Evolutionary conservation across 2,797 vertebrate genomes (phyloP), one percentile per base, ranked within the genome.

Genomic region (Steatocranus sp.): DNA sequence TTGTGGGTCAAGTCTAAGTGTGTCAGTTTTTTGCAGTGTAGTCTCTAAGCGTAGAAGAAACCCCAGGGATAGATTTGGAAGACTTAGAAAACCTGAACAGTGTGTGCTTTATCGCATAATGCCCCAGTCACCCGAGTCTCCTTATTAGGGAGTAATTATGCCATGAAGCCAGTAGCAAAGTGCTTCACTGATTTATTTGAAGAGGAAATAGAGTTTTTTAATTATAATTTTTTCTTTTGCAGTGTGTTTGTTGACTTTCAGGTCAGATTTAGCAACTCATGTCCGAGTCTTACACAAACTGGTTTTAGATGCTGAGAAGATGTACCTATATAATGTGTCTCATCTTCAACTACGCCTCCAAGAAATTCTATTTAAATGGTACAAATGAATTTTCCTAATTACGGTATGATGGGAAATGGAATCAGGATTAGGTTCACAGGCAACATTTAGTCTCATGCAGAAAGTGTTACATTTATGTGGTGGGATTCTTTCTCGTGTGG

Each of bases 91-190:
- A 70, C 25, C 66, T 11, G 17, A 48, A 73, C 25, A 48, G 41
- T 30, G 10, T 48, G 15, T n/a, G 41, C 30, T 48, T n/a, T n/a
- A 73, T 73, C 4, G 2, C 7, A 77, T 9, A 80, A 75, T 41
- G 76, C 76, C 30, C 12, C 1, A n/a, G 51, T 87, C 81, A 73
- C 83, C 83, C 23, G 86, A 86, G 83, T 41, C 46, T 17, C 49
- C 53, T 88, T 79, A 86, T 91, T 91, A 88, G 82, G 46, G 10
- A 79, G 51, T 82, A 53, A 88, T 88, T 90, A 90, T 83, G 76
- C 74, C n/a, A 50, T 6, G 56, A 79, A 73, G 85, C 80, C 76
- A 5, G 68, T 75, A 77, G 78, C 78, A 80, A 78, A 84, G 82
- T 36, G 74, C 73, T 82, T 5, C 81, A 41, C 68, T 75, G 63